Base-by-base conservation (phyloP, 2,888 invertebrate species). In the Deroplatys truncata region DNA sequence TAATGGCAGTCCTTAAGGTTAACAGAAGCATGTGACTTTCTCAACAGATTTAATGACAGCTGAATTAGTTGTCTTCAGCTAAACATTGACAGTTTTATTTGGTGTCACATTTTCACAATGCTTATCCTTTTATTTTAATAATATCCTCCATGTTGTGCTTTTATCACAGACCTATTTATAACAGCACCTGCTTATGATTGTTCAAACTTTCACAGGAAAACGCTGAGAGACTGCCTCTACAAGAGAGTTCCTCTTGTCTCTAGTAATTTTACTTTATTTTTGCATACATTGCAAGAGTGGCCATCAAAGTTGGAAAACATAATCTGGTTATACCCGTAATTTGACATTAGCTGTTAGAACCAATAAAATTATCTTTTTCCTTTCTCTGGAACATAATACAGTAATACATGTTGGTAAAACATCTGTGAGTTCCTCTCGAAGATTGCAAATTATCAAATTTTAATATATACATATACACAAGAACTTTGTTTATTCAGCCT, bases 81-180 rank as follows among this genome's bases (percentile, higher is more conserved):
- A 16, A 72, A 20, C 56, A 72, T 72, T 56, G 15, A 49, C 31
- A 49, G 2, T 4, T 49, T 15, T 4, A 15, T 13, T 16, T 56
- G 8, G 15, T 13, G 56, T 25, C 56, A 72, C 20, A 72, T 72
- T 72, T 43, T 43, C 43, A 43, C 16, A 72, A 72, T 72, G 16
- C 25, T 72, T 72, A 72, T 72, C 7, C 25, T 72, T 56, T 72
- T 72, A 72, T 72, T 72, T 72, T 72, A 20, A 72, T 72, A 72
- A 72, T 72, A 25, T 87, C 35, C 35, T 5, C 87, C 82, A 83
- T 43, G 83, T 89, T 85, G 86, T 89, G 89, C 88, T 89, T 89
- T 89, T 89, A 89, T 89, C 89, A 89, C 89, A 89, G 89, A 89
- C 84, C 89, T 89, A 85, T 85, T 31, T 85, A 84, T 35, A 85